phyloP scores from a whole-genome alignment of 2,113 vertebrate species.

The Pluvialis apricaria region DNA sequence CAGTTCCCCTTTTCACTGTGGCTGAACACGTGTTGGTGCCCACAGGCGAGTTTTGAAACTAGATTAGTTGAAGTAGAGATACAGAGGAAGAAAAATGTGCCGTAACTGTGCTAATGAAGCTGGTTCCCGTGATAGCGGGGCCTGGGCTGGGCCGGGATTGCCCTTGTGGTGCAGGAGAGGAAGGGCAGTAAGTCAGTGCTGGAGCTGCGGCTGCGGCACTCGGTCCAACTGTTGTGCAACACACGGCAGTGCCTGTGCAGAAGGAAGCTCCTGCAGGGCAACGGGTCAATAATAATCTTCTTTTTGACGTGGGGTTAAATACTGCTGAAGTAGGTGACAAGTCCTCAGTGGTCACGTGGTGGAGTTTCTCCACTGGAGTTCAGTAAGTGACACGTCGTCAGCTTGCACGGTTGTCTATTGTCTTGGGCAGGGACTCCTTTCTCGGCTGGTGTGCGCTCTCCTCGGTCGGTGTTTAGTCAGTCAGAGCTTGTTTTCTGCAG shows the following conservation, averaged over 20 bases:
- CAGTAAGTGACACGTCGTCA: accelerated
- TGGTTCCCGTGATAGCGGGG: neutral
- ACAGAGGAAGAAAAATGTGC: neutral
- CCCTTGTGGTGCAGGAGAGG: neutral
- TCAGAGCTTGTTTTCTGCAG: neutral
- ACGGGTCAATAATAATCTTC: accelerated
- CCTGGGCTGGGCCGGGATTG: neutral
- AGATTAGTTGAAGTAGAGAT: neutral
- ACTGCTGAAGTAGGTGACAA: accelerated
- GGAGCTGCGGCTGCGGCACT: neutral
- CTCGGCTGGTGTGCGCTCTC: accelerated
- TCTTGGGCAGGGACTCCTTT: neutral
- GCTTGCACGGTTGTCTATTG: neutral
- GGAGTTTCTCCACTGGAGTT: neutral
- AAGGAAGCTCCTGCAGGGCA: neutral
- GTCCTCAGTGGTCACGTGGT: neutral
- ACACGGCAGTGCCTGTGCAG: accelerated
- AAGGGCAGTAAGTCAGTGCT: neutral
- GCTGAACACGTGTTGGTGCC: neutral
- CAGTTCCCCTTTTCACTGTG: neutral
- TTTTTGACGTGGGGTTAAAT: neutral
- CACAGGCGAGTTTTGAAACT: neutral
- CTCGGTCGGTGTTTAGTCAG: neutral
- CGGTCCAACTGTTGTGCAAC: neutral
- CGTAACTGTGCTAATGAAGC: neutral